phyloP scores from a whole-genome alignment of 2,888 invertebrate genomes.

The Scaptomyza caliginosa region DNA sequence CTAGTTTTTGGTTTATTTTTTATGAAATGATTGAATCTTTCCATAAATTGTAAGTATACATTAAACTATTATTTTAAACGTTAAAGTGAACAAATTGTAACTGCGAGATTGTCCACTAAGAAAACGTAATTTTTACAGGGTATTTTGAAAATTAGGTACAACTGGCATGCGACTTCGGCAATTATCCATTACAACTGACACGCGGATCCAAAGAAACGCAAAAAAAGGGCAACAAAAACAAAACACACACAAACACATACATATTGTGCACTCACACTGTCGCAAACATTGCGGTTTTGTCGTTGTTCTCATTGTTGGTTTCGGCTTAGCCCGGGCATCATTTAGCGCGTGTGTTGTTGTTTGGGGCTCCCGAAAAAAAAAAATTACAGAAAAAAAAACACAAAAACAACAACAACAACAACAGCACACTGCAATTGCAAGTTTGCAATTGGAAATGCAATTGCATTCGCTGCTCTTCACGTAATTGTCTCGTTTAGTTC shows the following conservation, averaged over 20 bases:
- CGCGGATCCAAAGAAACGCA: constrained; percentile 47
- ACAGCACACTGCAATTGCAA: constrained; percentile 16
- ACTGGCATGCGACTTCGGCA: constrained; percentile 73
- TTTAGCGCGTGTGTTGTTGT: constrained; percentile 59
- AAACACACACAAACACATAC: constrained; percentile 19
- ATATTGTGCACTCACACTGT: constrained; percentile 21
- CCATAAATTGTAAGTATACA: too few species aligned
- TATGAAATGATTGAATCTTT: too few species aligned
- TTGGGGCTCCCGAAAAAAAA: constrained; percentile 19
- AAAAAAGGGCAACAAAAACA: constrained; percentile 12
- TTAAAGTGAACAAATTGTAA: too few species aligned
- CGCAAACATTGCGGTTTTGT: constrained; percentile 43
- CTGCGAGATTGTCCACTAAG: too few species aligned
- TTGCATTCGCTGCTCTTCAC: constrained; percentile 77
- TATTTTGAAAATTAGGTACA: constrained; percentile 53
- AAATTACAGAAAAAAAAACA: constrained; percentile 6
- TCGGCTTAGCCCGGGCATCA: constrained; percentile 45
- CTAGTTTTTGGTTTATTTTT: too few species aligned
- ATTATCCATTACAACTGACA: constrained; percentile 79
- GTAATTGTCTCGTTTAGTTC: constrained; percentile 78
- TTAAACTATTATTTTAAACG: too few species aligned
- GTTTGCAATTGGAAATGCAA: constrained; percentile 65
- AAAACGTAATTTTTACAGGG: too few species aligned
- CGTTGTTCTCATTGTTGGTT: constrained; percentile 9
- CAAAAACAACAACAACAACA: background rate